Conservation (phyloP, 2,888 invertebrate species). For the Ochlodes sylvanus region DNA sequence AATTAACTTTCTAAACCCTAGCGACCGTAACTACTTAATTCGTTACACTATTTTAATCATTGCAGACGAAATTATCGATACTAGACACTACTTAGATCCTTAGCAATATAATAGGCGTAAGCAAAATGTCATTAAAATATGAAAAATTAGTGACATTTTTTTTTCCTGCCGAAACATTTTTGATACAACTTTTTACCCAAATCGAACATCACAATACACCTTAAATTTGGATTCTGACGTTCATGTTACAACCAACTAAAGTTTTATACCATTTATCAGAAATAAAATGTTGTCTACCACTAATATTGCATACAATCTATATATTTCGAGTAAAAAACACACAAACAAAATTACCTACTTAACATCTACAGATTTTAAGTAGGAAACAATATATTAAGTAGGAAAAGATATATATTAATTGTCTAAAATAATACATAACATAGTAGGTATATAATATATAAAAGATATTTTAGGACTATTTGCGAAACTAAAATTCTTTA, state of each 20-base stretch:
- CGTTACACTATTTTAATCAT: not conserved
- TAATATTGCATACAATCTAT: constrained; percentile 31
- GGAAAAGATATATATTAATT: not conserved
- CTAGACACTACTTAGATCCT: constrained; percentile 15
- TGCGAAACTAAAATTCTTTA: not conserved
- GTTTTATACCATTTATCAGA: constrained; percentile 6
- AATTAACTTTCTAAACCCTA: constrained; percentile 13
- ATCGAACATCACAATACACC: not conserved
- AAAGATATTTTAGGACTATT: not conserved
- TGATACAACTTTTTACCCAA: not conserved
- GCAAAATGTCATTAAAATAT: constrained; percentile 5
- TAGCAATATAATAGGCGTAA: constrained; percentile 8
- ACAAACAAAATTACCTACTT: constrained; percentile 13
- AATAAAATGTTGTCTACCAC: constrained; percentile 8
- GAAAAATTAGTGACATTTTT: not conserved
- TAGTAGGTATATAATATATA: no score
- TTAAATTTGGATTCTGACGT: constrained; percentile 14
- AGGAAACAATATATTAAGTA: constrained; percentile 4
- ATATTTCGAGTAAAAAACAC: constrained; percentile 34
- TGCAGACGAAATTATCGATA: not conserved
- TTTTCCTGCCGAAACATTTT: not conserved
- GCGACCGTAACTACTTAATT: constrained; percentile 7
- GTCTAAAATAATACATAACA: not conserved
- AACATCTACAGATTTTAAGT: constrained; percentile 7
- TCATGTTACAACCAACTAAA: not conserved